A percentile compares a stretch with the other conserved stretches of the same genome.
Conservation (phyloP, 1,140 invertebrate genomes). For the Rhyzopertha dominica region DNA sequence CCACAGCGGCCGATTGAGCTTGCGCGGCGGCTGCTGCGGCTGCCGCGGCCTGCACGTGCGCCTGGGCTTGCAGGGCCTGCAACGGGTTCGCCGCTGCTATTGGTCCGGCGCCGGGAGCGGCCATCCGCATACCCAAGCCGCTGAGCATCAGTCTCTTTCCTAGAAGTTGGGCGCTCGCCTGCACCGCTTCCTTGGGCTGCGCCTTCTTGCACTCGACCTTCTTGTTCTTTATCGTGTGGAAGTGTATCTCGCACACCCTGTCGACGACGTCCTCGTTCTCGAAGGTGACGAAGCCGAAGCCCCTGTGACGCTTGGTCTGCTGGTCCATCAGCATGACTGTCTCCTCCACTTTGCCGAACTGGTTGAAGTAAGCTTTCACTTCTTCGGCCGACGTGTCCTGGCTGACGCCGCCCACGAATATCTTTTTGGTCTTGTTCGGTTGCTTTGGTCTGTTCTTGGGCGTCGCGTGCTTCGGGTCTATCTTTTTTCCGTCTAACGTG, state of each 20-base stretch:
- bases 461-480: conserved; percentile 89
- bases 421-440: conserved; percentile 85
- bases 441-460: conserved; percentile 83
- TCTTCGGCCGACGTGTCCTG: conserved; percentile 88
- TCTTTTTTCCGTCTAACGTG: conserved; percentile 91
- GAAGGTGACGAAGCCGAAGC: conserved; percentile 90
- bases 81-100: conserved; percentile 55
- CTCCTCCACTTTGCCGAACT: conserved; percentile 88
- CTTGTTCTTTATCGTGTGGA: conserved; percentile 88
- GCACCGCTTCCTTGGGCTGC: conserved; percentile 85
- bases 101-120: conserved; percentile 50
- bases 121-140: conserved; percentile 60
- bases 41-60: conserved; percentile 55
- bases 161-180: conserved; percentile 61
- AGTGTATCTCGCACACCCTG: conserved; percentile 87
- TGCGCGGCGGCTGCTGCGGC: conserved; percentile 46
- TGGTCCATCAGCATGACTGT: conserved; percentile 94
- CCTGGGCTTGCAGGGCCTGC: conserved; percentile 55
- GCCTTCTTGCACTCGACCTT: conserved; percentile 92
- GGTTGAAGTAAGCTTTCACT: conserved; percentile 85
- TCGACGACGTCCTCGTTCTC: conserved; percentile 88
- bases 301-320: conserved; percentile 84
- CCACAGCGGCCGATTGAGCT: conserved; percentile 39
- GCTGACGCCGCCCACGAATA: conserved; percentile 86
- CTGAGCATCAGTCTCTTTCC: conserved; percentile 69